These are phyloP conservation scores for Papilio dardanus DNA, from an alignment of 1,140 invertebrate species.

Conservation along the genomic window DNA sequence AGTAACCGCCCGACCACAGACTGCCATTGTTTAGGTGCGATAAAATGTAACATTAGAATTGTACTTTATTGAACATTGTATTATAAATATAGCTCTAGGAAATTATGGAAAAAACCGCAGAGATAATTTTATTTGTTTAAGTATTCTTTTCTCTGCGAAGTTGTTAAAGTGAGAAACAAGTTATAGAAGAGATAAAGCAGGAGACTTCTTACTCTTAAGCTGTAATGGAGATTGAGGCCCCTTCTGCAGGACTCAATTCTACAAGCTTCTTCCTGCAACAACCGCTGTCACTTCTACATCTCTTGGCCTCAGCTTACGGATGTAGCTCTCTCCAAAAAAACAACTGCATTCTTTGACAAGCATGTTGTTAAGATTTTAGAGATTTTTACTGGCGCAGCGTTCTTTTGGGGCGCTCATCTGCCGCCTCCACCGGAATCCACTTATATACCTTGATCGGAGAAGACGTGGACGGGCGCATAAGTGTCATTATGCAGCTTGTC, in stretches of 20 bases:
- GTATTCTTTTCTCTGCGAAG: no score
- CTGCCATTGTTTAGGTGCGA: constrained; percentile 32
- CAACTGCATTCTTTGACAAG: background rate
- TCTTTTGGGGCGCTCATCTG: background rate
- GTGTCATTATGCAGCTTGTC: constrained; percentile 66
- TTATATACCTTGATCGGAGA: constrained; percentile 62
- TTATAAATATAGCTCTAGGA: constrained; percentile 15
- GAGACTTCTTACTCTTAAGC: background rate
- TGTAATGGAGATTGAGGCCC: background rate
- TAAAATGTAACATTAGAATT: constrained; percentile 20
- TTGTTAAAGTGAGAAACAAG: no score
- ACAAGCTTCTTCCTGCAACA: background rate
- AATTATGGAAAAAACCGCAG: background rate
- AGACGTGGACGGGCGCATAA: constrained; percentile 62
- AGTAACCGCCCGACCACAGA: background rate
- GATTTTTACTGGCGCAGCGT: background rate
- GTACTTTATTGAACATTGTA: constrained; percentile 33
- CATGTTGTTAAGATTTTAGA: background rate
- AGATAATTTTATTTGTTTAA: no score
- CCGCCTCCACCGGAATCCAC: background rate
- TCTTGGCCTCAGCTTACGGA: background rate
- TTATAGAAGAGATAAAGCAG: background rate
- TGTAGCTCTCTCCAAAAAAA: background rate
- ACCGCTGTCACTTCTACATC: background rate
- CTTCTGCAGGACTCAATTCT: background rate